Base-by-base conservation (phyloP, 2,113 vertebrate species). In the Puma concolor region DNA sequence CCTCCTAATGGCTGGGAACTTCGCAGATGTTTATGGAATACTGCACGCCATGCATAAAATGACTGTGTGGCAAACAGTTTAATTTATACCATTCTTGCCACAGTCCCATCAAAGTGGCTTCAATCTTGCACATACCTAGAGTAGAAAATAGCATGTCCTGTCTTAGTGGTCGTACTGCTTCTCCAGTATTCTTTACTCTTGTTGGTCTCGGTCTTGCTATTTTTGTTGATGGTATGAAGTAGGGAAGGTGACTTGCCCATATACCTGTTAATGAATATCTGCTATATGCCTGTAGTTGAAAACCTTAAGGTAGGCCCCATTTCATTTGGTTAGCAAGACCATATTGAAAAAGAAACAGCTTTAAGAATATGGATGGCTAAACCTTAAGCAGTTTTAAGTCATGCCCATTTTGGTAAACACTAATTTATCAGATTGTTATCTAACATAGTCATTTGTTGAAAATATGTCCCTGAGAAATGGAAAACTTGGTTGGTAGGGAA, bases 91-190 rank as follows among this genome's bases (percentile, higher is more conserved):
- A 64, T 66, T 66, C 21, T 88, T 38, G 8, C 36, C 13, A 54
- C 17, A 29, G 25, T 38, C 6, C 8, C 4, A 50, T 57, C 3
- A 0, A 69, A 17, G 27, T 16, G 52, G 12, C 7, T 29, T 52
- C 44, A 16, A 10, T 16, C 15, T 69, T 38, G 17, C 0, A 3
- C 2, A 2, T 33, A 10, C 7, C 2, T 2, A 48, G 23, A 50
- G 29, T 16, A 50, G 50, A 74, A 27, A 38, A 27, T 25, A 23
- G 3, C 23, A 57, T 72, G 29, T 29, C 8, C 6, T 25, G 4
- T 23, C 0, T 72, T 5, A 14, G n/a, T 5, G 60, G 21, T 33
- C 13, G 4, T 16, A 1, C 44, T 52, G 23, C 8, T 57, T 57
- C 1, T 2, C 8, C 15, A 5, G 21, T 67, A 2, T 29, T 63